Base-by-base conservation (phyloP, 2,888 invertebrate species). In the Acleris literana region DNA sequence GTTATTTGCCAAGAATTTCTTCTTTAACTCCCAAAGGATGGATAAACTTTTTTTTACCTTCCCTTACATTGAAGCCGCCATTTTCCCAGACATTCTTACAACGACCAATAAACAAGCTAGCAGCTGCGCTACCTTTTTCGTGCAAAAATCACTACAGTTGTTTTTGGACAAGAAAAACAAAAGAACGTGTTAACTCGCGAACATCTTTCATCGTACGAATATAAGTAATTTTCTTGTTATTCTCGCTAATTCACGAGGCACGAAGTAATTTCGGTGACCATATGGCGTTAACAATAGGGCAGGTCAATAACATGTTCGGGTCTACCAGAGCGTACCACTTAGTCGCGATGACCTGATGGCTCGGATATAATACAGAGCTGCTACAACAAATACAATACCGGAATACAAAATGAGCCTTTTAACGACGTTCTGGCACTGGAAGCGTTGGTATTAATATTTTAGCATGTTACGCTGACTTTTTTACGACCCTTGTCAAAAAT, bases 231-330 rank as follows among this genome's bases (percentile, higher is more conserved):
- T 46, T 52, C 48, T 17, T 72, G 69, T 75, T 39, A 79, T 76
- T 84, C 82, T 84, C 71, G 83, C 83, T 77, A 84, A 87, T 85
- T 72, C 69, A 72, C 70, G 63, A 70, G 76, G 77, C 77, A 79
- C 75, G 79, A 80, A 83, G 83, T 83, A 84, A 84, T 85, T 84
- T 81, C 79, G 84, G 76, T 75, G 79, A 76, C 86, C 91, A 89
- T 88, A 90, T 91, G 90, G 87, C 82, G 81, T 79, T 85, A 85
- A 90, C 87, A 87, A 90, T 89, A 85, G 88, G 85, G 85, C 80
- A 84, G 86, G 91, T 91, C 92, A 91, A 90, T 89, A 91, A 89
- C 90, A 90, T 86, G 84, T 80, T 82, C 82, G 81, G 81, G 84
- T 82, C 79, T 83, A 85, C 79, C 87, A 86, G 87, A 86, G 83